A percentile compares a stretch with the other conserved stretches of the same genome.
Evolutionary conservation across 1,140 invertebrate genomes (phyloP).

Genomic region (Yoshiicerus persimilis): DNA sequence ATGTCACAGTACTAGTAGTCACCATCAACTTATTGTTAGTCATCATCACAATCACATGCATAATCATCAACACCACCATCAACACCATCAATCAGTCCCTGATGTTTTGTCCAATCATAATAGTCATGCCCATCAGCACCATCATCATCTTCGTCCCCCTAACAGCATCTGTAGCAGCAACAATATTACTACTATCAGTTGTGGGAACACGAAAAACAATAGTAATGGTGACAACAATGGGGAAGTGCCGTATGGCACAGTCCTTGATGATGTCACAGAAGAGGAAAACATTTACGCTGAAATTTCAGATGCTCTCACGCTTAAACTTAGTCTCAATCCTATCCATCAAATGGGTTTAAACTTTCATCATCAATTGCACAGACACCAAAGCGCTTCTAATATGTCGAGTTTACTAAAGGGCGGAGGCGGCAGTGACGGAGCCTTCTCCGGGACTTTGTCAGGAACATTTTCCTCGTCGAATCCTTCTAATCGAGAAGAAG

Average conservation of each 20-base stretch:
- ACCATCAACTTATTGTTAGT: not conserved
- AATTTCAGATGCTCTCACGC: constrained; percentile 43
- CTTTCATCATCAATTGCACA: constrained; percentile 34
- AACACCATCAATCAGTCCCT: constrained; percentile 33
- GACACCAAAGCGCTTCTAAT: constrained; percentile 34
- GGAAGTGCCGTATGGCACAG: constrained; percentile 41
- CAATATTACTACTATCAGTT: constrained; percentile 25
- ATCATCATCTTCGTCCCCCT: not conserved
- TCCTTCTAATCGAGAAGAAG: constrained; percentile 46
- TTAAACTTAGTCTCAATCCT: constrained; percentile 41
- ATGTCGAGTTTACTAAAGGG: constrained; percentile 46
- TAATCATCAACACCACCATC: constrained; percentile 27
- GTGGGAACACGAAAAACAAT: constrained; percentile 10
- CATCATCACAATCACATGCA: constrained; percentile 17
- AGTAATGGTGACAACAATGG: not conserved
- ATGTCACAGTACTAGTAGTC: not conserved
- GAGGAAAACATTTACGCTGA: constrained; percentile 48
- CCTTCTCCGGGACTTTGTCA: constrained; percentile 45
- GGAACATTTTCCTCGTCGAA: constrained; percentile 48
- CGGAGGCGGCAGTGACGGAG: constrained; percentile 45
- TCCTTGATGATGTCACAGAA: constrained; percentile 46
- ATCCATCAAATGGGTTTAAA: constrained; percentile 36
- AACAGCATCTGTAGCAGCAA: constrained; percentile 28
- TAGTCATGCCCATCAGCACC: not conserved
- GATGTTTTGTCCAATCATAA: constrained; percentile 36